Conservation (phyloP, 2,797 vertebrate species). For the Staurois parvus region DNA sequence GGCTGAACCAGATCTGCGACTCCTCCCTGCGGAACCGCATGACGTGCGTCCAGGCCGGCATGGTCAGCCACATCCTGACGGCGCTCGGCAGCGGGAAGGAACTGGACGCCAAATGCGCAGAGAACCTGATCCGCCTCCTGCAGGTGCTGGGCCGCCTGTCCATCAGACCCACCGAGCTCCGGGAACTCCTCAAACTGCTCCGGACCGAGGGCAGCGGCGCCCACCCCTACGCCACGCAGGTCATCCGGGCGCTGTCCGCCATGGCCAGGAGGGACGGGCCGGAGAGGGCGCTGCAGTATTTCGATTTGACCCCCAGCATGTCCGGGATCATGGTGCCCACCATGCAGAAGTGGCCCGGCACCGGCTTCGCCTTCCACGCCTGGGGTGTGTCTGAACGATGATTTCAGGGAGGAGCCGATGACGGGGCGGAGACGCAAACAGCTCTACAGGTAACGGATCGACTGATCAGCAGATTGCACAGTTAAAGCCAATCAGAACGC, state of each 20-base stretch:
- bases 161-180: slow-evolving; percentile 86
- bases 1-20: slow-evolving; percentile 86
- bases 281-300: slow-evolving; percentile 86
- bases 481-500: no score
- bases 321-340: slow-evolving; percentile 96
- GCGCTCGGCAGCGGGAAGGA: slow-evolving; percentile 77
- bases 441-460: slow-evolving; percentile 86
- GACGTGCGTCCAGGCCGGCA: slow-evolving; percentile 89
- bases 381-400: slow-evolving; percentile 92
- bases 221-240: slow-evolving; percentile 77
- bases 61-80: slow-evolving; percentile 84
- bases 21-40: slow-evolving; percentile 87
- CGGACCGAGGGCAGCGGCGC: slow-evolving; percentile 71
- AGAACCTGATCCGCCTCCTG: slow-evolving; percentile 86
- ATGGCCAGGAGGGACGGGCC: slow-evolving; percentile 85
- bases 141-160: slow-evolving; percentile 88
- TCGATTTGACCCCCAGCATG: slow-evolving; percentile 93
- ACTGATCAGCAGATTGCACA: no score
- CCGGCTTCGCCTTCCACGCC: slow-evolving; percentile 91
- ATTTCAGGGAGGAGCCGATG: slow-evolving; percentile 55
- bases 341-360: slow-evolving; percentile 91
- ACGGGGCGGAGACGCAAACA: slow-evolving; percentile 80
- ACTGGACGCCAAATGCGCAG: slow-evolving; percentile 83
- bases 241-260: slow-evolving; percentile 85
- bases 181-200: slow-evolving; percentile 83